Percentiles rank a stretch among this genome's conserved stretches.
Conservation (phyloP, 2,113 vertebrate species). For the Pongo pygmaeus region DNA sequence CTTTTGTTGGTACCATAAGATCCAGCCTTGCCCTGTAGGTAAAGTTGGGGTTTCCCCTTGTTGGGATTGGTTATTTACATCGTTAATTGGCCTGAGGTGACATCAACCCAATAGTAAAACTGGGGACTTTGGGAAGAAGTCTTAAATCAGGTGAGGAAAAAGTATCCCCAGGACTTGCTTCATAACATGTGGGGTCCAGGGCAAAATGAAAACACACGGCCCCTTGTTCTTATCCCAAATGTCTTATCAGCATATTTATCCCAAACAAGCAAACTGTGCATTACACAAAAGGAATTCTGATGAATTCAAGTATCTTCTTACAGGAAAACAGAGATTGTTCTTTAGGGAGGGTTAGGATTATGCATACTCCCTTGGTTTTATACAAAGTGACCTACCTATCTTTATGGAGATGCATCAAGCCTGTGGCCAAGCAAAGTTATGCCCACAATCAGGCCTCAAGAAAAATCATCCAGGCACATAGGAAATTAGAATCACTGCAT, state of each 20-base stretch:
- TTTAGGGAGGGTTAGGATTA: neutral
- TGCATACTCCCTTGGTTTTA: neutral
- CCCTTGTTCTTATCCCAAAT: neutral
- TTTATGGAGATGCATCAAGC: neutral
- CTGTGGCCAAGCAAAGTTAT: neutral
- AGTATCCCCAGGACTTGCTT: neutral
- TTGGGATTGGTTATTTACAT: neutral
- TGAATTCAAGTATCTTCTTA: slow-evolving; percentile 4
- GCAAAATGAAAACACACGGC: neutral
- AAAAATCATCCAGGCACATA: neutral
- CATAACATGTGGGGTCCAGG: neutral
- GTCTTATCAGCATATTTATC: neutral
- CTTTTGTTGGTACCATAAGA: neutral
- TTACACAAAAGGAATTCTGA: neutral
- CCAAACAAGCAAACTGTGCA: neutral
- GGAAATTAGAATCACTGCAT: neutral
- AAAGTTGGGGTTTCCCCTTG: neutral
- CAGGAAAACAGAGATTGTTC: neutral
- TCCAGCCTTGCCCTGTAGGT: neutral
- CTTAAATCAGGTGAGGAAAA: neutral
- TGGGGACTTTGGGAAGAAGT: neutral
- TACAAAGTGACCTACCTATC: neutral
- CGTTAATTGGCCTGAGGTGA: neutral
- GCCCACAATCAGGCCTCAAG: neutral
- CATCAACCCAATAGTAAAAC: neutral